These are phyloP conservation scores for Arrhamphus sclerolepis DNA, from an alignment of 2,797 vertebrate genomes.

Conservation along the genomic window DNA sequence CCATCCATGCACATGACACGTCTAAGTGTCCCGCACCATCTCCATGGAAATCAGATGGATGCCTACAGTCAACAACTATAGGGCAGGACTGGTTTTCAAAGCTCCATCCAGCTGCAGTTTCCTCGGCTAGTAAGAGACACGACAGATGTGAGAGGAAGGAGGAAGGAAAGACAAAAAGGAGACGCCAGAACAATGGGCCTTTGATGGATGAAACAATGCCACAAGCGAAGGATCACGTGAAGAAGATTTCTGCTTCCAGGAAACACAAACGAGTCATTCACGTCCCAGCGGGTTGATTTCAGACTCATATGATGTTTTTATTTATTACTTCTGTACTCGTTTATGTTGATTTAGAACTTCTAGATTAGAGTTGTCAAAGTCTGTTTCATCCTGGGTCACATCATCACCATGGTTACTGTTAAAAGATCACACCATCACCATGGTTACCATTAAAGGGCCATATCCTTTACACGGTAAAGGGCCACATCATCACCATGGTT, in stretches of 20 bases:
- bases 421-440: no score
- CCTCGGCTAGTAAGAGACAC: not conserved
- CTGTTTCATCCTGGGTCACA: no score
- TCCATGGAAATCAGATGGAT: constrained; percentile 18
- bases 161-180: not conserved
- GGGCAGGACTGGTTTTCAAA: not conserved
- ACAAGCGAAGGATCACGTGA: constrained; percentile 8
- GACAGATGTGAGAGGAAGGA: not conserved
- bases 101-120: not conserved
- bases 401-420: no score
- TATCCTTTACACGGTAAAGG: no score
- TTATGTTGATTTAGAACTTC: no score
- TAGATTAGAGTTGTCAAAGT: no score
- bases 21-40: not conserved
- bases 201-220: constrained; percentile 5
- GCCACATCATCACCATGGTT: no score
- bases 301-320: not conserved
- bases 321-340: no score
- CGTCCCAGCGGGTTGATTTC: not conserved
- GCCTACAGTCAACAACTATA: constrained; percentile 45
- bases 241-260: constrained; percentile 38
- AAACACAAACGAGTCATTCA: constrained; percentile 24
- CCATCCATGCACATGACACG: not conserved
- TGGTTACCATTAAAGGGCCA: no score
- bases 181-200: no score